Evolutionary conservation across 2,797 vertebrate species (phyloP), one percentile per base, ranked within the genome.

Genomic region (Cottoperca gobio): DNA sequence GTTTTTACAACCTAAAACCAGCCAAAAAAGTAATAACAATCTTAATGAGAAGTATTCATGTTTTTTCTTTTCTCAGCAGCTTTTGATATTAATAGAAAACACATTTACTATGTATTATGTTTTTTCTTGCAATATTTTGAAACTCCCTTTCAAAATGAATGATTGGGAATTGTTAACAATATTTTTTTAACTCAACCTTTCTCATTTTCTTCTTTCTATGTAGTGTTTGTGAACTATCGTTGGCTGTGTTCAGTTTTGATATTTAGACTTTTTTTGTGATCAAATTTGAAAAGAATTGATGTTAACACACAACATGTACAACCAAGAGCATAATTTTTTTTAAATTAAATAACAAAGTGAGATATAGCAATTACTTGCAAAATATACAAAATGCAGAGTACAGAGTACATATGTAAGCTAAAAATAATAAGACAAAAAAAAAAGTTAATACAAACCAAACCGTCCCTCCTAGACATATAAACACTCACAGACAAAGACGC

Each of bases 1-100:
- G n/a, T n/a, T 84, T 79, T 28, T 68, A 62, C 53, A 63, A 83
- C 55, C 45, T 62, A 37, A 85, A 79, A 54, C 40, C 3, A 6
- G 73, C 63, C 66, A 42, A 75, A 73, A 64, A 74, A 48, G 23
- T 61, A 61, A 64, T 63, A 58, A 60, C 45, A n/a, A 28, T 69
- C 35, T 70, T 46, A 24, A 46, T 48, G 3, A 26, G 35, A 63
- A 28, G n/a, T 40, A 76, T 80, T 76, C 31, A 21, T 67, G 4
- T 71, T 71, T 49, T 31, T 70, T 64, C 6, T 69, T 73, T 68
- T 75, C n/a, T 46, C 39, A 72, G 14, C 21, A 14, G 37, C 42
- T 69, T 37, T 61, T 31, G 50, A 21, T 9, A 60, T 39, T 8
- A 79, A 49, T 45, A 35, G 2, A 31, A 64, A 63, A 62, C 70